Evolutionary conservation across 2,888 invertebrate species (phyloP), one percentile per base, ranked within the genome.

Genomic region (Caenorhabditis sp.): DNA sequence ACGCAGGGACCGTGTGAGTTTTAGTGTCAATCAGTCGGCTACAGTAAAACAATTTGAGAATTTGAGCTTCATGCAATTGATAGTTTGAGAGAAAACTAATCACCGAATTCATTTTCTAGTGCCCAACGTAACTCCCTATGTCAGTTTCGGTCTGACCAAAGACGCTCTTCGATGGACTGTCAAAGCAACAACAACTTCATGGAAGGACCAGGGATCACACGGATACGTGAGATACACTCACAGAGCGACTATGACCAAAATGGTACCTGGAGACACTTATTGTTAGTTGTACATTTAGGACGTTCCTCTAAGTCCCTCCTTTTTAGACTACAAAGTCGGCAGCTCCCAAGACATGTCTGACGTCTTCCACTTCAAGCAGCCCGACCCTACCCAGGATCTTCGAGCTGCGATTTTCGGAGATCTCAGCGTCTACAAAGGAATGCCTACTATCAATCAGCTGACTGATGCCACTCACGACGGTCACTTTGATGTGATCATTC

Each of bases 361-460:
- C 10, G 75, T 87, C 0, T 90, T 85, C 69, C 84, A 85, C 31
- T 90, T 90, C 81, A 68, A 26, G 1, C 84, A 85, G 28, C 83
- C 89, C 6, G 89, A 90, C 10, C 80, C 87, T 4, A 56, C 84
- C n/a, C 80, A 86, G 49, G 82, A 86, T 8, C 64, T 86, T 16
- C 68, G 85, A 26, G 87, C 83, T 51, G 97, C 96, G 31, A 94
- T 98, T 88, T 97, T 95, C 92, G 98, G 98, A 0, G 98, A 98
- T 93, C 95, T 98, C 95, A 98, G 98, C 38, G 96, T 95, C 92
- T 95, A 95, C 88, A 97, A 97, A 93, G 96, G 97, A 1, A 41
- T 28, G 22, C 69, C 69, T 88, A 96, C 97, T 0, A 93, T 98
- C 73, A 94, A 95, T 0, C 94, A 96, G 82, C 93, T 98, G 6